These are phyloP conservation scores for Drosophila stalkeri DNA, from an alignment of 2,888 invertebrate genomes.

Conservation along the genomic window DNA sequence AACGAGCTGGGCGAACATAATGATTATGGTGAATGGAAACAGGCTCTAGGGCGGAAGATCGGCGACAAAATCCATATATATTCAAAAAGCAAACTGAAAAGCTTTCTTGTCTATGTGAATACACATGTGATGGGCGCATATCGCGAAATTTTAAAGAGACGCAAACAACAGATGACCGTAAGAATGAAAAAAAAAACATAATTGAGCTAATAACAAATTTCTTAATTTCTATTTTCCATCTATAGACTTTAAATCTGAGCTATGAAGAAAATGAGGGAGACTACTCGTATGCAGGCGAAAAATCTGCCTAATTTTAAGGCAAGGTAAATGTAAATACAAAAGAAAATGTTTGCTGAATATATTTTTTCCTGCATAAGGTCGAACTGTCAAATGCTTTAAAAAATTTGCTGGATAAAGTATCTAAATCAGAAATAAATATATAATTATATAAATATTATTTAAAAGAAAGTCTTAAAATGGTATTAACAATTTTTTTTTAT, in stretches of 20 bases:
- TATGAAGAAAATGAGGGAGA: background rate
- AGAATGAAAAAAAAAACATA: background rate
- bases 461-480: too few relatives aligned
- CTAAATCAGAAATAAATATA: too few relatives aligned
- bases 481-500: too few relatives aligned
- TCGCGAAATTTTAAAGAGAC: background rate
- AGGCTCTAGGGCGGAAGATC: background rate
- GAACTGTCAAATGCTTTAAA: too few relatives aligned
- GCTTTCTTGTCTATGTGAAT: background rate
- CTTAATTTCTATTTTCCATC: background rate
- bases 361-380: too few relatives aligned
- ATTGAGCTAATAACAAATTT: background rate
- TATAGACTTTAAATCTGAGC: background rate
- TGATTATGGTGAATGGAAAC: background rate
- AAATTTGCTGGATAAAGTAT: too few relatives aligned
- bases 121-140: background rate
- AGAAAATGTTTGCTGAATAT: too few relatives aligned
- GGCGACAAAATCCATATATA: background rate
- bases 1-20: background rate
- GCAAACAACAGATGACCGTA: background rate
- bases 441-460: too few relatives aligned
- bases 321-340: background rate
- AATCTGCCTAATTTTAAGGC: background rate
- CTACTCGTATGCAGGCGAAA: background rate
- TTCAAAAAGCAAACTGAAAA: background rate